Base-by-base conservation (phyloP, 2,888 invertebrate genomes). In the Stenurella melanura region DNA sequence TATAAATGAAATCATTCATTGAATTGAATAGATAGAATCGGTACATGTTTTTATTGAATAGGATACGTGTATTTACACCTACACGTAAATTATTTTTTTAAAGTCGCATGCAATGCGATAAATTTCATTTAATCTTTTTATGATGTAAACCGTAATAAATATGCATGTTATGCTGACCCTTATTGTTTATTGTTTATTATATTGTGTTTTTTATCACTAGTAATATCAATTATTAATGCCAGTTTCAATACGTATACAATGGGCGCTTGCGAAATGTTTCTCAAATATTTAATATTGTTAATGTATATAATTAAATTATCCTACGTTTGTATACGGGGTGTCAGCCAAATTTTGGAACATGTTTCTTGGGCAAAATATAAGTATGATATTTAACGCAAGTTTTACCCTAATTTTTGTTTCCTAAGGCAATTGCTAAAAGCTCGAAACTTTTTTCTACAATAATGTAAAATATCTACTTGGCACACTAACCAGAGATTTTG, bases 1-100 rank as follows among this genome's bases (percentile, higher is more conserved):
- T 75, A 72, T 69, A 81, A 82, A 80, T 76, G 80, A 74, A 80
- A 80, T 81, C 77, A 79, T 82, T 80, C 77, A 78, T 80, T 73
- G 75, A 70, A 66, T 77, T 61, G 75, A 79, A 69, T 66, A 60
- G 76, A 73, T 76, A 76, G 64, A 64, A 76, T 76, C 73, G 21
- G 57, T 61, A 73, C 76, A 76, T 57, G 73, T 70, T 70, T 60
- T 70, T 76, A 76, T 73, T 73, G 76, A 75, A 73, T 76, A 70
- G 73, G 58, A 69, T 70, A 73, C 66, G 64, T 76, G 73, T 76
- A 73, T 61, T 76, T 76, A 76, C 73, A 69, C 73, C 73, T 73
- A 68, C 76, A 21, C 58, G 21, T 58, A 58, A 58, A 58, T 21
- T 4, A 19, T 58, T 58, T 58, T 58, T 50, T 50, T 34, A 56